Evolutionary conservation across 92 coral and sea anemone genomes (phyloP).

Genomic region (Zoanthus sociatus): DNA sequence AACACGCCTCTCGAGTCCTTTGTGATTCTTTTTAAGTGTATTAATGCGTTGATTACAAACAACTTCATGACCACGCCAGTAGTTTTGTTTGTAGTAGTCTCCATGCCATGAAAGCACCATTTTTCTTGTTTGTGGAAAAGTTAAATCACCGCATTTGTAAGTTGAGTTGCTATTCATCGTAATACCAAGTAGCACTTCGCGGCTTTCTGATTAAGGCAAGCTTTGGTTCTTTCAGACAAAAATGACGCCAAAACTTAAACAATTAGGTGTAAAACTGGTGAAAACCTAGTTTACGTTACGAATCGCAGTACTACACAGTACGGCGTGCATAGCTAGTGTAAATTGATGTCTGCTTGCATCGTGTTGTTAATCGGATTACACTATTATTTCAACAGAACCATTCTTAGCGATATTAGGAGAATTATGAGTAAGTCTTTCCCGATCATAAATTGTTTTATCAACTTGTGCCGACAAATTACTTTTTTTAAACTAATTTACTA

Average conservation of each 20-base stretch:
- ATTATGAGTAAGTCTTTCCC: background rate
- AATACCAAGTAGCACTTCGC: no score
- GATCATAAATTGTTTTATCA: conserved; percentile 36
- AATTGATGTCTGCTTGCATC: conserved; percentile 1
- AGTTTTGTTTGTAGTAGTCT: background rate
- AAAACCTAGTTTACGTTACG: conserved; percentile 15
- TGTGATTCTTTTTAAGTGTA: background rate
- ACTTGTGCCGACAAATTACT: conserved; percentile 47
- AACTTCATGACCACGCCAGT: background rate
- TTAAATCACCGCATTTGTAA: background rate
- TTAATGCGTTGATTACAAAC: background rate
- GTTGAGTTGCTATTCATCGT: no score
- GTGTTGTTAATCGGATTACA: conserved; percentile 22
- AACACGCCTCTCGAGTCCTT: conserved; percentile 14
- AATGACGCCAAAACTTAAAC: background rate
- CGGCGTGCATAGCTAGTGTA: background rate
- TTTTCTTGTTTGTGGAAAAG: conserved; percentile 5
- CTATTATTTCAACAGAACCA: background rate
- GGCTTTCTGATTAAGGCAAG: background rate
- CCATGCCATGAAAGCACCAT: conserved; percentile 35
- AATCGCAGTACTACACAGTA: background rate
- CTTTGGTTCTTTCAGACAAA: no score
- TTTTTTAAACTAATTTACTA: conserved; percentile 26
- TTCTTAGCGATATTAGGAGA: conserved; percentile 20
- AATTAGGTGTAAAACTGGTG: conserved; percentile 27